Evolutionary conservation across 2,797 vertebrate genomes (phyloP).

Genomic region (Ciconia nigra): DNA sequence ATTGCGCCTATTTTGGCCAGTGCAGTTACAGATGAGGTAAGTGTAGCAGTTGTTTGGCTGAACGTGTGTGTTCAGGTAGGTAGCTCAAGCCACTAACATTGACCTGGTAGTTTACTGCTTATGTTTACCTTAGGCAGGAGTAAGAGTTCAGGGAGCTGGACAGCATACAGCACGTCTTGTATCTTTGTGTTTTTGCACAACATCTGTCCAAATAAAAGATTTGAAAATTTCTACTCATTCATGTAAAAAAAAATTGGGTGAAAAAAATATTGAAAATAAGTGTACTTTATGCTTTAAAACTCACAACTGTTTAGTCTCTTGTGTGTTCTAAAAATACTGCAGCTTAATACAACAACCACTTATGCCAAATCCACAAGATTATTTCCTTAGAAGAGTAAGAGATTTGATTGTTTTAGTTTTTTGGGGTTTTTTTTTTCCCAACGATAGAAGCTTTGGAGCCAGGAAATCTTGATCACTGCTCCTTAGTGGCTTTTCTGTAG

Average conservation of each 20-base stretch:
- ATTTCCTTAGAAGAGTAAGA: neutral
- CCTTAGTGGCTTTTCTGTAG: neutral
- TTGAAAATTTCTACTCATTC: neutral
- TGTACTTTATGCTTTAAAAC: neutral
- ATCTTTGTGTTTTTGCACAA: neutral
- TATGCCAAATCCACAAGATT: neutral
- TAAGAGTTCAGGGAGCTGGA: neutral
- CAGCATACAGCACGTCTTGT: neutral
- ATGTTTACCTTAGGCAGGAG: neutral
- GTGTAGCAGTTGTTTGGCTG: neutral
- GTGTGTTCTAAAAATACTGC: neutral
- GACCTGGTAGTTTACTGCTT: neutral
- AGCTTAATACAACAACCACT: neutral
- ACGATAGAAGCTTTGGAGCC: neutral
- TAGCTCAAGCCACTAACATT: too few relatives aligned
- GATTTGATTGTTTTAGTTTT: neutral
- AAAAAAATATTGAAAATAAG: neutral
- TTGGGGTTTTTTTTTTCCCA: neutral
- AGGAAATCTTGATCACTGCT: neutral
- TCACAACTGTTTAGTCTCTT: neutral
- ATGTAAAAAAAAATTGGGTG: neutral
- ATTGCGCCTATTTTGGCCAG: neutral
- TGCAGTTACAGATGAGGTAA: neutral
- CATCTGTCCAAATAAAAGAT: neutral
- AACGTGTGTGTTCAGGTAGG: neutral